Evolutionary conservation across 2,113 vertebrate species (phyloP).

Genomic region (Tauraco erythrolophus): DNA sequence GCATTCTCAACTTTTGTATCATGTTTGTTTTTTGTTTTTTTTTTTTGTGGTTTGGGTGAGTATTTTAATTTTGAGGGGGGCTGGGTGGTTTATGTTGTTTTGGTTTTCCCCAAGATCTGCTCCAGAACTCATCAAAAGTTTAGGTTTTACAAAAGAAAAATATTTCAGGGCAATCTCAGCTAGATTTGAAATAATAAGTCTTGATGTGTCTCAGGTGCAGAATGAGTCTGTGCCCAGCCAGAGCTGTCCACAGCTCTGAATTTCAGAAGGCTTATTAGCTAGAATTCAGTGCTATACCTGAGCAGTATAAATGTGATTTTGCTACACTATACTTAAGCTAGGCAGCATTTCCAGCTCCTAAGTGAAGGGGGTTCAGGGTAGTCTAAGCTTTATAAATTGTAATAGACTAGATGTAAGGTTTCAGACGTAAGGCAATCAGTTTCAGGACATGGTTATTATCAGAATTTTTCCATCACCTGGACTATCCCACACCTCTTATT

Average conservation of each 20-base stretch:
- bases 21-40: fast-evolving
- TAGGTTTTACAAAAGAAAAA: background rate
- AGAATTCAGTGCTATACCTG: background rate
- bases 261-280: constrained; percentile 1
- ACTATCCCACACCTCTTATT: fast-evolving
- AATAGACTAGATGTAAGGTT: background rate
- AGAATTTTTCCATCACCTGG: background rate
- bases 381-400: background rate
- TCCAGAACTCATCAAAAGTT: background rate
- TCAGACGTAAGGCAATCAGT: background rate
- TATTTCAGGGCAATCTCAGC: background rate
- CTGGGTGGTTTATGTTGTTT: background rate
- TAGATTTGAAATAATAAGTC: background rate
- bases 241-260: background rate
- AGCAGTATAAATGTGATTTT: background rate
- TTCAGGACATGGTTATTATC: background rate
- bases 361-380: background rate
- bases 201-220: background rate
- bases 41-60: background rate
- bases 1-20: background rate
- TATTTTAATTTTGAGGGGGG: fast-evolving
- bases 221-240: background rate
- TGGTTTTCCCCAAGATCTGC: background rate
- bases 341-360: background rate
- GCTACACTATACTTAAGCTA: background rate